A percentile compares a stretch with the other conserved stretches of the same genome.
Evolutionary conservation across 2,888 invertebrate genomes (phyloP).

Genomic region (Drosophila macrothrix): DNA sequence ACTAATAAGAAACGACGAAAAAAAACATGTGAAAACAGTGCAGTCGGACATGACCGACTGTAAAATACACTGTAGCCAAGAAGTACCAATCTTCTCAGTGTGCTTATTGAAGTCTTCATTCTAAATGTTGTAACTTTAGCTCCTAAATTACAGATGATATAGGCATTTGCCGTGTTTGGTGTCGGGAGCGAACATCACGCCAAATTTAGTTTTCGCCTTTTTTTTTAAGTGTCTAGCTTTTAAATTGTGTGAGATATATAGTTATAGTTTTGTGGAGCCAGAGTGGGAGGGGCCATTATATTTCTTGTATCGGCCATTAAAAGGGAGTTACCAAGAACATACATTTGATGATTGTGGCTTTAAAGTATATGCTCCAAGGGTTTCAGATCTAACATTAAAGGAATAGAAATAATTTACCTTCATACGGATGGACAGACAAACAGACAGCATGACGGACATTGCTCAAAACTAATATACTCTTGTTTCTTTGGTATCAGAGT

Average conservation of each 20-base stretch:
- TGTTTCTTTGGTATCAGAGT: not conserved
- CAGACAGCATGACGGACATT: not conserved
- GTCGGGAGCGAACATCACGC: not conserved
- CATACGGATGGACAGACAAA: not conserved
- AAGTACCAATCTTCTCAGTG: not conserved
- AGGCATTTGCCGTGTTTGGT: not conserved
- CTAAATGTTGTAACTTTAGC: not conserved
- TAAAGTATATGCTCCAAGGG: not conserved
- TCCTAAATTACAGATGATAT: not conserved
- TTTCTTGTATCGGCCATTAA: not conserved
- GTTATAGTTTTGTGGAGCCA: not conserved
- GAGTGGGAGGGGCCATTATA: not conserved
- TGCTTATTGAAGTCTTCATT: not conserved
- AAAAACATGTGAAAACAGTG: not conserved
- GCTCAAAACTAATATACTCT: not conserved
- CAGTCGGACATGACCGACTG: not conserved
- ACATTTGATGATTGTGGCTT: not conserved
- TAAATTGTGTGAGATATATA: not conserved
- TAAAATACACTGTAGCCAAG: not conserved
- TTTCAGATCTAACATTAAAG: not conserved
- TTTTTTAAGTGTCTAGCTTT: not conserved
- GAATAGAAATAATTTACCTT: not conserved
- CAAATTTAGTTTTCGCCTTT: not conserved
- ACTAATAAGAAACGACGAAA: slow-evolving; percentile 12
- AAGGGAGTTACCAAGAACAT: not conserved